Conservation (phyloP, 2,113 vertebrate species). For the Oceanodroma tethys region DNA sequence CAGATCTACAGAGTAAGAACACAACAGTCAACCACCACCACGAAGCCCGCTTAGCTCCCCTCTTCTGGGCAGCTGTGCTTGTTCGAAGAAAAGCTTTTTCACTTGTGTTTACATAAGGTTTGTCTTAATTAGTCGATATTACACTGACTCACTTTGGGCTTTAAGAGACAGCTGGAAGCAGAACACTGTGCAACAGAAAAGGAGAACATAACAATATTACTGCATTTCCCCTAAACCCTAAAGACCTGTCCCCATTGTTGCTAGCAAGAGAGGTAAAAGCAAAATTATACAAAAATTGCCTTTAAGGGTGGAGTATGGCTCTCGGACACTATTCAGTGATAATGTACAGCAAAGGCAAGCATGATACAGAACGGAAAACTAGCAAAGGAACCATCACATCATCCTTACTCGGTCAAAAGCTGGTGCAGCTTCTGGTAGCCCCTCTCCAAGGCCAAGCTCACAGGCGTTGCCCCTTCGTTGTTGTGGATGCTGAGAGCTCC, state of each 20-base stretch:
- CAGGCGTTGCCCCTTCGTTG: slow-evolving; percentile 85
- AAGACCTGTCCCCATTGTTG: background rate
- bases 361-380: background rate
- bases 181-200: background rate
- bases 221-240: background rate
- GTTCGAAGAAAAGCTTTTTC: background rate
- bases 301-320: background rate
- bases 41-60: background rate
- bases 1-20: background rate
- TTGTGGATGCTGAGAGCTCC: slow-evolving; percentile 84
- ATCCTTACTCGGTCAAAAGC: slow-evolving; percentile 83
- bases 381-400: background rate
- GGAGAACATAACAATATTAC: background rate
- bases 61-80: background rate
- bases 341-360: background rate
- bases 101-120: background rate
- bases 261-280: background rate
- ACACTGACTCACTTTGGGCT: background rate
- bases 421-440: slow-evolving; percentile 80
- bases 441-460: slow-evolving; percentile 79
- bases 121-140: background rate
- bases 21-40: background rate
- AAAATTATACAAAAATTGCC: background rate
- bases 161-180: background rate
- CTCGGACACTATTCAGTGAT: background rate